A percentile compares a stretch with the other conserved stretches of the same genome.
Evolutionary conservation across 2,888 invertebrate genomes (phyloP).

Genomic region (Galeopsomyia nigrocyanea): DNA sequence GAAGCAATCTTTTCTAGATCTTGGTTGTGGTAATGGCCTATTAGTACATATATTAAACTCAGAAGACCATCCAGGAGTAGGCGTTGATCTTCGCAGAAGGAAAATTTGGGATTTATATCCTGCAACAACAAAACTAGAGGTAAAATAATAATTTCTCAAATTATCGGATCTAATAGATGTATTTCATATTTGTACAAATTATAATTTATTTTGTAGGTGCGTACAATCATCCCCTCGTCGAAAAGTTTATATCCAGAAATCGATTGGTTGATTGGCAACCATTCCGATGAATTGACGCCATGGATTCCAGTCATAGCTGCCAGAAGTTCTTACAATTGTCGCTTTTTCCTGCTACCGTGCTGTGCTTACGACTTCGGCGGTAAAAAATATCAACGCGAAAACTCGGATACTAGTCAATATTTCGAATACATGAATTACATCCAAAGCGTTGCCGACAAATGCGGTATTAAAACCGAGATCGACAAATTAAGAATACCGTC

Average conservation of each 20-base stretch:
- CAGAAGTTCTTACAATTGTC: conserved; percentile 79
- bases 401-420: conserved; percentile 83
- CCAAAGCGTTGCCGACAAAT: conserved; percentile 73
- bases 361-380: conserved; percentile 94
- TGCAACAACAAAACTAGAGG: conserved; percentile 75
- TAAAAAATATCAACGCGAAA: conserved; percentile 81
- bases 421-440: conserved; percentile 80
- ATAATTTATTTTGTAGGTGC: conserved; percentile 71
- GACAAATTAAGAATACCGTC: conserved; percentile 97
- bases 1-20: conserved; percentile 84
- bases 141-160: conserved; percentile 60
- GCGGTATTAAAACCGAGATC: conserved; percentile 81
- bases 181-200: too few relatives aligned
- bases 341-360: conserved; percentile 94
- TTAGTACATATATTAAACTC: conserved; percentile 86
- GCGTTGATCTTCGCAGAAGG: conserved; percentile 87
- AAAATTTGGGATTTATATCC: conserved; percentile 91
- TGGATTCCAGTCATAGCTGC: conserved; percentile 97
- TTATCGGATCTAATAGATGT: too few relatives aligned
- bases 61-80: conserved; percentile 87
- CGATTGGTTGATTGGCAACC: conserved; percentile 98
- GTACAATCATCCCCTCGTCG: conserved; percentile 79
- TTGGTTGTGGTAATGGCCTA: conserved; percentile 98
- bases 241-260: conserved; percentile 77
- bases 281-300: conserved; percentile 98